Evolutionary conservation across 2,888 invertebrate species (phyloP).

Genomic region (Onchidella celtica): DNA sequence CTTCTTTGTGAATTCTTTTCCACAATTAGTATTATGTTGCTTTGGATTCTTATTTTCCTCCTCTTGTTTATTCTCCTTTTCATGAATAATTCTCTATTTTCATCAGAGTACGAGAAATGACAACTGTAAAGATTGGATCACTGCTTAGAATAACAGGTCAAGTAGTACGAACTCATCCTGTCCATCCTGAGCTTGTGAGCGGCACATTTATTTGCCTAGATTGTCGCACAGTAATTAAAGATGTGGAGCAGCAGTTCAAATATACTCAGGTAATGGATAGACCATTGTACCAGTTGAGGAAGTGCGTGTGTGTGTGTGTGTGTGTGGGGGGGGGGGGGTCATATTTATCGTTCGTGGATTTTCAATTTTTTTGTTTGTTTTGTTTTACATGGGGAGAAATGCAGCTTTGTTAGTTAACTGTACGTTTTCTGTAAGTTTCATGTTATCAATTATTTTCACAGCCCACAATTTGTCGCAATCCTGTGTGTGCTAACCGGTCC

Average conservation of each 20-base stretch:
- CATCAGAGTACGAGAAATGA: slow-evolving; percentile 89
- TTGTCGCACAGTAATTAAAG: slow-evolving; percentile 95
- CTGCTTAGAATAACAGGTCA: slow-evolving; percentile 94
- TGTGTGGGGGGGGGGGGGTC: no score
- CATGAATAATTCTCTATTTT: no score
- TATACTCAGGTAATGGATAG: slow-evolving; percentile 84
- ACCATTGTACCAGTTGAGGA: no score
- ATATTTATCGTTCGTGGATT: no score
- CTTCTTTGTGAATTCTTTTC: no score
- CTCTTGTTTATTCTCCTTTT: background rate
- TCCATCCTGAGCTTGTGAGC: slow-evolving; percentile 95
- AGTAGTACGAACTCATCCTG: slow-evolving; percentile 97
- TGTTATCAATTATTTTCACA: no score
- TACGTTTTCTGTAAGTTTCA: no score
- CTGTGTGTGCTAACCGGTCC: slow-evolving; percentile 94
- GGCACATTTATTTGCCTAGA: slow-evolving; percentile 96
- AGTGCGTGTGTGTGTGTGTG: background rate
- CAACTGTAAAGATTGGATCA: slow-evolving; percentile 95
- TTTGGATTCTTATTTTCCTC: no score
- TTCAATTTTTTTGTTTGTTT: no score
- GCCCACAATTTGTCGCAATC: slow-evolving; percentile 97
- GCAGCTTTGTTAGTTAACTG: no score
- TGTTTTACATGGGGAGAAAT: no score
- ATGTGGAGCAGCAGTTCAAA: slow-evolving; percentile 99
- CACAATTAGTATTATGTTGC: no score